Base-by-base conservation (phyloP, 2,888 invertebrate genomes). In the Sepioteuthis lessoniana region DNA sequence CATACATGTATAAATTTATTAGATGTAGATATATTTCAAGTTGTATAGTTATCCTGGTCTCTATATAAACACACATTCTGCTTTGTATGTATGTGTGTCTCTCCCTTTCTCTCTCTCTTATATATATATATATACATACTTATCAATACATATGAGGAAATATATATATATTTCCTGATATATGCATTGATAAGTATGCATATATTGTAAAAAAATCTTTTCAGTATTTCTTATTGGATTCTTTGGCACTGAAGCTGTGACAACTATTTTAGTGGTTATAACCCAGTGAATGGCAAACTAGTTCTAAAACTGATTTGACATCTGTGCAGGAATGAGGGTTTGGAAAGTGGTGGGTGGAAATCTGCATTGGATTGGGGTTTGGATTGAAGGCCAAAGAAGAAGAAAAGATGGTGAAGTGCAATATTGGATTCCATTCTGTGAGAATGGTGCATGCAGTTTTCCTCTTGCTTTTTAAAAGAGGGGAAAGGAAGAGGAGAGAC, bases 191-290 rank as follows among this genome's bases (percentile, higher is more conserved):
- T 55, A 55, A 25, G 55, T 76, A 13, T 76, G 31, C 10, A n/a
- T 76, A n/a, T 76, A 31, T 31, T 76, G n/a, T 76, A 10, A n/a
- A n/a, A 10, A 76, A n/a, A 76, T 76, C 55, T 25, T 28, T 76
- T 76, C 76, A n/a, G 76, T 76, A 76, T 76, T 76, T 76, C n/a
- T 76, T 76, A 76, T 76, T 76, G 76, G 76, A 76, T 76, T 76
- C 76, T 76, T 76, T 76, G 76, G n/a, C 76, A 13, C 16, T 76
- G 76, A n/a, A 76, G n/a, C 76, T 76, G 76, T n/a, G 76, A 76
- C 76, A 35, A 76, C 76, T 76, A 76, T 76, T 76, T 76, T n/a
- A 76, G 76, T 76, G n/a, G 76, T 76, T 76, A 76, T 16, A 76
- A 76, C 76, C 76, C 76, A n/a, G 10, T 16, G 35, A 76, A 76